These are phyloP conservation scores for Barbus barbus DNA, from an alignment of 2,113 vertebrate genomes.

Conservation along the genomic window DNA sequence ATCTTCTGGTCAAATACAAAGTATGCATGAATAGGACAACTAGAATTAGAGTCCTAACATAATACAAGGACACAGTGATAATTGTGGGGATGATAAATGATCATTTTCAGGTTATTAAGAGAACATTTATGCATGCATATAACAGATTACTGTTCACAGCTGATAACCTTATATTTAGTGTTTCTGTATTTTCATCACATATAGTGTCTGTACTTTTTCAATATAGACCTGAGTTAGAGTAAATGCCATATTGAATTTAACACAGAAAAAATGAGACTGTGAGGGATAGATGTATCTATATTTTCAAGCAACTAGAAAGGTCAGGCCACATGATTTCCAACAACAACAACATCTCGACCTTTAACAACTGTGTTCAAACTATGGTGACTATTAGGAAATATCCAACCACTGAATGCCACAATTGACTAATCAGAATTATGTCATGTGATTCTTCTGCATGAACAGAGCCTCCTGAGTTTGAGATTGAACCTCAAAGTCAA, in stretches of 20 bases:
- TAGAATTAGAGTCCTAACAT: not conserved
- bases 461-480: slow-evolving; percentile 89
- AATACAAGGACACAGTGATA: not conserved
- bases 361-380: not conserved
- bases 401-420: not conserved
- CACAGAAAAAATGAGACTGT: not conserved
- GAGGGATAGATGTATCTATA: not conserved
- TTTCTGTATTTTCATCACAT: not conserved
- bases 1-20: slow-evolving; percentile 12
- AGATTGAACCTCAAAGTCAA: slow-evolving; percentile 79
- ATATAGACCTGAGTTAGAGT: not conserved
- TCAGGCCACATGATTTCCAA: not conserved
- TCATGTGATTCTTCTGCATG: slow-evolving; percentile 21
- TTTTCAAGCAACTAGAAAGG: no score
- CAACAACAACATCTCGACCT: not conserved
- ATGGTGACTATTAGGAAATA: not conserved
- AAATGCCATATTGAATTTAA: not conserved
- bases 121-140: not conserved
- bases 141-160: not conserved
- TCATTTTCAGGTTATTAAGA: not conserved
- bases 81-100: not conserved
- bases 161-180: not conserved
- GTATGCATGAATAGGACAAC: not conserved
- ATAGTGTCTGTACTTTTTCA: not conserved
- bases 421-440: not conserved